Percentiles rank a stretch among this genome's conserved stretches.
Conservation (phyloP, 2,888 invertebrate species). For the Lycophotia porphyrea region DNA sequence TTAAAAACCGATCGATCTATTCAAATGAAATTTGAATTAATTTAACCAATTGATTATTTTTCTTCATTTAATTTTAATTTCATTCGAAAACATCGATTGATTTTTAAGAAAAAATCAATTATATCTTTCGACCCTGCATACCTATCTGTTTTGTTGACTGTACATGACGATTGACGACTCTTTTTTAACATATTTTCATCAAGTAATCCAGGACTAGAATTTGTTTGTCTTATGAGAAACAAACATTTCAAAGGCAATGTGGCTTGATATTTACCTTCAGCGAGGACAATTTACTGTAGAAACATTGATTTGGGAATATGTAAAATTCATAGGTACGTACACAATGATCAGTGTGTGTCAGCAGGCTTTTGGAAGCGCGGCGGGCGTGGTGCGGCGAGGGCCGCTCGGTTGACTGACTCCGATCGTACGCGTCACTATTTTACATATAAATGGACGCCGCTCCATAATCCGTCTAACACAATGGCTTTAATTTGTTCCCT, state of each 20-base stretch:
- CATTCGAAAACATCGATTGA: too few relatives aligned
- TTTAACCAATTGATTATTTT: too few relatives aligned
- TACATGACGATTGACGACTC: background rate
- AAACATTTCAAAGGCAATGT: slow-evolving; percentile 36
- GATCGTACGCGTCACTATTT: slow-evolving; percentile 87
- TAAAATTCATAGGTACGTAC: slow-evolving; percentile 68
- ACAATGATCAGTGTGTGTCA: slow-evolving; percentile 73
- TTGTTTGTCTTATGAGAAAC: slow-evolving; percentile 12
- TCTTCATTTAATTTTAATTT: too few relatives aligned
- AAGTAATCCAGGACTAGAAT: background rate
- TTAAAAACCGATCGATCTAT: too few relatives aligned
- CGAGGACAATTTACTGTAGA: slow-evolving; percentile 32
- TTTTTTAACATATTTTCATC: background rate
- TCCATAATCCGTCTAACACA: slow-evolving; percentile 88
- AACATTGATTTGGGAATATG: slow-evolving; percentile 55
- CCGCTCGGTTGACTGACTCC: slow-evolving; percentile 80
- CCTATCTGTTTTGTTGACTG: too few relatives aligned
- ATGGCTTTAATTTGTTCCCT: slow-evolving; percentile 87
- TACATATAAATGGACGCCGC: slow-evolving; percentile 89
- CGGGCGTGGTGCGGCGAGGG: slow-evolving; percentile 66
- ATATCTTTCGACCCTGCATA: too few relatives aligned
- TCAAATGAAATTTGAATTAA: too few relatives aligned
- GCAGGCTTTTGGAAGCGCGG: slow-evolving; percentile 68
- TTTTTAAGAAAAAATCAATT: too few relatives aligned
- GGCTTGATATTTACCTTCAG: slow-evolving; percentile 30